Evolutionary conservation across 2,797 vertebrate species (phyloP), one percentile per base, ranked within the genome.

Genomic region (Artibeus lituratus): DNA sequence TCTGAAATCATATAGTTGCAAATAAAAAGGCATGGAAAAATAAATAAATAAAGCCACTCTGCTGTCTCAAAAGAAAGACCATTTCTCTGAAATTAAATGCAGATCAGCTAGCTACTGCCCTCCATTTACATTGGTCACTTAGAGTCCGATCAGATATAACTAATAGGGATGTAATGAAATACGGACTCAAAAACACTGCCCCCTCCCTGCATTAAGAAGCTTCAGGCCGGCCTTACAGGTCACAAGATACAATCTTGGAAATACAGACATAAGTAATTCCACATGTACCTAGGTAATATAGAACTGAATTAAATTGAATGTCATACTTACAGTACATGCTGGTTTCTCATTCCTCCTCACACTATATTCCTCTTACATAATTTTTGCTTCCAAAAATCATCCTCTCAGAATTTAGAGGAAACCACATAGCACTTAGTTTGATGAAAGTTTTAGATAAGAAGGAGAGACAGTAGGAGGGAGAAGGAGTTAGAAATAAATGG

Each of bases 1-100:
- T 73, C 96, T 95, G 96, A 5, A 32, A 96, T 97, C 97, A 97
- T 98, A 94, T 97, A 97, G 98, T 98, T 96, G 93, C 89, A 98
- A 98, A 98, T 97, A 97, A 14, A 78, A 91, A 95, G 97, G 14
- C 87, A 98, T 97, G 94, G 96, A 98, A 57, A 59, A 59, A 59
- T 59, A 59, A 59, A 59, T 59, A 59, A 59, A 29, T 59, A 29
- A 29, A 59, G 26, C 57, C 57, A 26, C 57, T 59, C 57, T 59
- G 11, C 57, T 29, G 11, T 59, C 57, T 14, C 26, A 59, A 6
- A 55, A 18, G 37, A 51, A 86, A 94, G 65, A 15, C 29, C 22
- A 80, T 72, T 80, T 69, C 59, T 85, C 26, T 85, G 35, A 72
- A 78, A 85, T 35, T 35, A 26, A 77, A 72, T 78, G 70, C 9